Conservation (phyloP, 2,888 invertebrate species). For the Eledone cirrhosa region DNA sequence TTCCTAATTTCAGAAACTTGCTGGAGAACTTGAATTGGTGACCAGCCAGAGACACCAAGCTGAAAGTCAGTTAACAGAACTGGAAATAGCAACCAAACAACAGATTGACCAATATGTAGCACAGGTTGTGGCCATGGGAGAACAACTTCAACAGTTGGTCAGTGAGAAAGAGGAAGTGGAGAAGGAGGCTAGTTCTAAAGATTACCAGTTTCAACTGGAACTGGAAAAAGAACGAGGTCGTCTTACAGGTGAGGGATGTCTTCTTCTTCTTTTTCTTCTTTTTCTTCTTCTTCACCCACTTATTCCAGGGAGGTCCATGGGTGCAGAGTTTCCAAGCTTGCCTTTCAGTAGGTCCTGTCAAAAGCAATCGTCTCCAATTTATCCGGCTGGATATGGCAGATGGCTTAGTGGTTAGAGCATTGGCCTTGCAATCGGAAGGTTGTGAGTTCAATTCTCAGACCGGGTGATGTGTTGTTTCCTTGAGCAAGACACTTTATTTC, state of each 20-base stretch:
- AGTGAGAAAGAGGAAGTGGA: slow-evolving; percentile 41
- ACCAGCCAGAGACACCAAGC: slow-evolving; percentile 47
- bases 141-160: slow-evolving; percentile 40
- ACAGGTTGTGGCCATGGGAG: slow-evolving; percentile 47
- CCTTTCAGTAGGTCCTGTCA: too few relatives aligned
- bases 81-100: slow-evolving; percentile 43
- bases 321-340: too few relatives aligned
- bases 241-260: slow-evolving; percentile 54
- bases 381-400: too few relatives aligned
- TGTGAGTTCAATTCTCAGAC: too few relatives aligned
- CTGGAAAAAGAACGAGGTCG: slow-evolving; percentile 66
- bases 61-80: slow-evolving; percentile 44
- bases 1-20: slow-evolving; percentile 43
- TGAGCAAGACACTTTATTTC: too few relatives aligned
- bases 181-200: slow-evolving; percentile 45
- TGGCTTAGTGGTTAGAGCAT: too few relatives aligned
- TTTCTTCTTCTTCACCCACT: background rate
- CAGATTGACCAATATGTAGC: slow-evolving; percentile 48
- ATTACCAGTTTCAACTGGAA: slow-evolving; percentile 59
- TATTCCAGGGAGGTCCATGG: too few relatives aligned
- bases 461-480: too few relatives aligned
- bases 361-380: too few relatives aligned
- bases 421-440: too few relatives aligned
- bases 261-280: background rate
- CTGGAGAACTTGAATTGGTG: slow-evolving; percentile 49